Evolutionary conservation across 2,113 vertebrate species (phyloP).

Genomic region (Dendrocopos noguchii): DNA sequence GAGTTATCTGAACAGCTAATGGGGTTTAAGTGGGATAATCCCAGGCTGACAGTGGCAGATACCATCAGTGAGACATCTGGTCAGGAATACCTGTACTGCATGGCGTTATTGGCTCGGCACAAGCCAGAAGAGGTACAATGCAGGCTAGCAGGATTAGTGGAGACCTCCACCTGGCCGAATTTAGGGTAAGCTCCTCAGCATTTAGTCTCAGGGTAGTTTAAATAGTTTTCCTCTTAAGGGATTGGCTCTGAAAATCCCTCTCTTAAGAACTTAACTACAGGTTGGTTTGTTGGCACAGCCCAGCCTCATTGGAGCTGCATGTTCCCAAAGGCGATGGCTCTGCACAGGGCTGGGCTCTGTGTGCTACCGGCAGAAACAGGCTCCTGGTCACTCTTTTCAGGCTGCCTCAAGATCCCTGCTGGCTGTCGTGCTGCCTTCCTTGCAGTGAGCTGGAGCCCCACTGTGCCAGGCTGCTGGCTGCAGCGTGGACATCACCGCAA

Average conservation of each 20-base stretch:
- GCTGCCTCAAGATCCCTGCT: background rate
- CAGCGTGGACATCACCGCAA: fast-evolving
- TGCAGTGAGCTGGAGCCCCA: background rate
- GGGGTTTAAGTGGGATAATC: conserved; percentile 20
- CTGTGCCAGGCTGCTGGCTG: background rate
- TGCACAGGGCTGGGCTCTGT: fast-evolving
- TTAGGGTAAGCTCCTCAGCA: conserved; percentile 29
- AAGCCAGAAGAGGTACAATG: fast-evolving
- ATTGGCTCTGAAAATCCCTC: conserved; percentile 36
- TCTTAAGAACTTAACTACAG: conserved; percentile 43
- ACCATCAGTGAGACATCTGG: conserved; percentile 11
- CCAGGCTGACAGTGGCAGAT: background rate
- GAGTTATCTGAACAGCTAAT: background rate
- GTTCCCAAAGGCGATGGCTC: background rate
- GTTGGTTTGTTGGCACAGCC: background rate
- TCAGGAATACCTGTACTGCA: background rate
- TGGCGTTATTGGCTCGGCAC: background rate
- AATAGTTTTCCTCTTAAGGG: conserved; percentile 51
- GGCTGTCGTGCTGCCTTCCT: fast-evolving
- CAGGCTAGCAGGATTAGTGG: background rate
- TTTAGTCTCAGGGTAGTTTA: conserved; percentile 34
- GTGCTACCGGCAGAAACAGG: background rate
- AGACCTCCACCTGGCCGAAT: conserved; percentile 19
- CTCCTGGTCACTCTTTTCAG: background rate
- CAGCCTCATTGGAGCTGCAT: fast-evolving